These are phyloP conservation scores for Bubo blakistoni DNA, from an alignment of 2,113 vertebrate genomes.

Conservation along the genomic window DNA sequence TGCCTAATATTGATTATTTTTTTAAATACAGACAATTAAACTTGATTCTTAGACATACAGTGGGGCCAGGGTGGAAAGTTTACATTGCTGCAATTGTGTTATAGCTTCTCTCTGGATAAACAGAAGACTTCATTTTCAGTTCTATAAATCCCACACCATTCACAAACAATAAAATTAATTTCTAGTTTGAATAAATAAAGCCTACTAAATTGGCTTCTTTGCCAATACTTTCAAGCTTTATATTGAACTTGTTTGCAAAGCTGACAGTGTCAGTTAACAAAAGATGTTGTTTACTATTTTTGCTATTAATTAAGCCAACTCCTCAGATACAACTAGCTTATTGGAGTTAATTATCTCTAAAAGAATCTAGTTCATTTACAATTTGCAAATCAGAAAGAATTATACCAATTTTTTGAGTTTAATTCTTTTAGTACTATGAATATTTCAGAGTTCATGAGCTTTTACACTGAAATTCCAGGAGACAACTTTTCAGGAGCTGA, in stretches of 20 bases:
- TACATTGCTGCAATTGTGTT: conserved; percentile 6
- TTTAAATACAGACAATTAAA: neutral
- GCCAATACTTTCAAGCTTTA: neutral
- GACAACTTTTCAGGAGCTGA: neutral
- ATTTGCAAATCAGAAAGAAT: neutral
- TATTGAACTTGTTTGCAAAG: neutral
- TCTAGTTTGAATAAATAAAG: conserved; percentile 44
- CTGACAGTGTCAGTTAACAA: neutral
- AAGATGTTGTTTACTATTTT: conserved; percentile 29
- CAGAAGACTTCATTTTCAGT: conserved; percentile 27
- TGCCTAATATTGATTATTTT: conserved; percentile 8
- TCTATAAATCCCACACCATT: neutral
- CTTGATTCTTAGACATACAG: neutral
- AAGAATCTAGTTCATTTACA: neutral
- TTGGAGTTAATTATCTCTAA: neutral
- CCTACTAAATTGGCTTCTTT: conserved; percentile 8
- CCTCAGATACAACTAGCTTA: conserved; percentile 7
- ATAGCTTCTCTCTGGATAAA: conserved; percentile 33
- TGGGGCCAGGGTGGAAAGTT: neutral
- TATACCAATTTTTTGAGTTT: neutral
- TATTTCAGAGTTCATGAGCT: neutral
- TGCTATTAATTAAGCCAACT: neutral
- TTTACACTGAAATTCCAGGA: neutral
- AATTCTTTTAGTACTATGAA: neutral
- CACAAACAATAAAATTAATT: conserved; percentile 53